Evolutionary conservation across 92 coral and sea anemone species (phyloP).

Genomic region (Chrysogorgia sp.): DNA sequence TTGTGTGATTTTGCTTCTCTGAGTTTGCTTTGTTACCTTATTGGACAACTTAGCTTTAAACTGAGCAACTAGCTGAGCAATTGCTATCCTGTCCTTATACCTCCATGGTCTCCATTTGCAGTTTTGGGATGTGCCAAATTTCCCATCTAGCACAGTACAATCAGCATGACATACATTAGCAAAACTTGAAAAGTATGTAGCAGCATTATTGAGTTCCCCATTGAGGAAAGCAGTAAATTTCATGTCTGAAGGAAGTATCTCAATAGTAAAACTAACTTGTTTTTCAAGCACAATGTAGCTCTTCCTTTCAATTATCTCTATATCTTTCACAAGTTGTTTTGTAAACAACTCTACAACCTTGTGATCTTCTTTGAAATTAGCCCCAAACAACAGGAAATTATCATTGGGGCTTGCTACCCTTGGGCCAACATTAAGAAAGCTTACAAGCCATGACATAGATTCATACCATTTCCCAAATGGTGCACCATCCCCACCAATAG

Average conservation of each 20-base stretch:
- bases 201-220: conserved; percentile 64
- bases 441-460: conserved; percentile 61
- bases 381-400: conserved; percentile 64
- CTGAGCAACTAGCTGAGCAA: conserved; percentile 51
- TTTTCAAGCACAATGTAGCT: conserved; percentile 21
- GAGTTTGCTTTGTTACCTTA: conserved; percentile 6
- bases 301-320: conserved; percentile 37
- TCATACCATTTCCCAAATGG: conserved; percentile 74
- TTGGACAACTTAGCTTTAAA: conserved; percentile 26
- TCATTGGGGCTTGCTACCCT: conserved; percentile 65
- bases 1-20: conserved; percentile 20
- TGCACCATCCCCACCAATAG: conserved; percentile 73
- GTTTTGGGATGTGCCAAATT: conserved; percentile 43
- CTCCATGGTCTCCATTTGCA: conserved; percentile 62
- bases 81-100: conserved; percentile 30
- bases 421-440: conserved; percentile 67
- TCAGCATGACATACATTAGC: conserved; percentile 57
- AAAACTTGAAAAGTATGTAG: conserved; percentile 56
- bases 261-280: conserved; percentile 51
- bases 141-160: conserved; percentile 26
- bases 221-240: conserved; percentile 54
- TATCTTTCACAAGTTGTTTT: conserved; percentile 28
- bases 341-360: conserved; percentile 35
- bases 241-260: conserved; percentile 63
- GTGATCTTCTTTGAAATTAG: conserved; percentile 70